Evolutionary conservation across 2,888 invertebrate genomes (phyloP), one percentile per base, ranked within the genome.

Genomic region (Oscheius onirici): DNA sequence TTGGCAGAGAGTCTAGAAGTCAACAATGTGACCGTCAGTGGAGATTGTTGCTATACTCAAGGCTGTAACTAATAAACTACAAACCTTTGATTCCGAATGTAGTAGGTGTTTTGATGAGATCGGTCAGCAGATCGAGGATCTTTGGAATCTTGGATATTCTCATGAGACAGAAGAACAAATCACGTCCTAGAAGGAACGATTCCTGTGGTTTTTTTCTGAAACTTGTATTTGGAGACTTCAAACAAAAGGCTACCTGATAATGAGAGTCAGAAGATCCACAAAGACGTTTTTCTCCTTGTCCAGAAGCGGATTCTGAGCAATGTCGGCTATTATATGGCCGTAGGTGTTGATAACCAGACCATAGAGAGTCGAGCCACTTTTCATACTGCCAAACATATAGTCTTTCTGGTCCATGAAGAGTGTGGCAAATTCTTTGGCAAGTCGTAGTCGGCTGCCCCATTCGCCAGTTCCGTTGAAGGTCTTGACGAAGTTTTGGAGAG

Each of bases 401-500:
- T 77, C 63, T 20, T 58, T 51, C 40, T 73, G 67, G 1, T 71
- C 71, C 40, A 51, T 44, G 40, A 79, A 54, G 34, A 76, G 60
- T 8, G 69, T 51, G 24, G 74, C 65, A 41, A 76, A 43, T 17
- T 28, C 57, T 26, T 11, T 34, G 13, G 70, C 46, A 11, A 70
- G 40, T 11, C 74, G 58, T 3, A 69, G 55, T 51, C 75, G 75
- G 13, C 75, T 63, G 0, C 11, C 13, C 55, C 72, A 76, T 6
- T 76, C 76, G 5, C 69, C 65, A 20, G 76, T 63, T 0, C 73
- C 74, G 24, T 46, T 74, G 0, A 76, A 54, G 0, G 73, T 73
- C 22, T 81, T 68, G 17, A 79, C 71, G 10, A 76, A 74, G 54
- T 81, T 84, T 57, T 74, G 68, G 0, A 84, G 43, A 0, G 80